phyloP scores from a whole-genome alignment of 2,888 invertebrate species.

The Helicoverpa assulta region DNA sequence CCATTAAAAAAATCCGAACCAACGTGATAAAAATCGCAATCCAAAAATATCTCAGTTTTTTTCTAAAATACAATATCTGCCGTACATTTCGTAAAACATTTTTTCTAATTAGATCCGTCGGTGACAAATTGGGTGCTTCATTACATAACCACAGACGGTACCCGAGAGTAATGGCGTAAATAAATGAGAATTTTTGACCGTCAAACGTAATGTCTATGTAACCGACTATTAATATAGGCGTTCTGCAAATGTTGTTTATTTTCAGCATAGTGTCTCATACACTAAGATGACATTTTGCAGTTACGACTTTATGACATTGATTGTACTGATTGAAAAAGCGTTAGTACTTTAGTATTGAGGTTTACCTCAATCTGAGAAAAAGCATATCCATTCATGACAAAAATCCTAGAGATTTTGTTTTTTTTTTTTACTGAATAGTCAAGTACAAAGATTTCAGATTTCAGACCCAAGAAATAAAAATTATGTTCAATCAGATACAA shows the following conservation, averaged over 20 bases:
- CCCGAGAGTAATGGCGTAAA: conserved; percentile 53
- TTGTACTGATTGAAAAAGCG: too few relatives aligned
- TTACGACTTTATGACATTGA: too few relatives aligned
- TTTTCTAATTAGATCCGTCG: conserved; percentile 41
- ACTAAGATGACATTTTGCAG: too few relatives aligned
- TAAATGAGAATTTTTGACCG: conserved; percentile 53
- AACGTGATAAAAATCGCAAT: too few relatives aligned
- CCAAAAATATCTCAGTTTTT: background rate
- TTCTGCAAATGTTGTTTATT: conserved; percentile 12
- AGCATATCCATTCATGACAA: too few relatives aligned
- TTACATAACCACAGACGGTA: conserved; percentile 44
- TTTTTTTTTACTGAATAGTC: too few relatives aligned
- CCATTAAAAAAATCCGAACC: background rate
- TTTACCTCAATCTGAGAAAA: too few relatives aligned
- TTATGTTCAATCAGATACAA: too few relatives aligned
- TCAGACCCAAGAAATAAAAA: too few relatives aligned
- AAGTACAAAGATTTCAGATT: too few relatives aligned
- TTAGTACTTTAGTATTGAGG: too few relatives aligned
- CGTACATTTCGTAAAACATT: conserved; percentile 34
- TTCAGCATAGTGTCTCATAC: background rate
- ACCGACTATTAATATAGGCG: conserved; percentile 18
- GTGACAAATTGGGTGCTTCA: conserved; percentile 58
- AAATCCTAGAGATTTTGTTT: too few relatives aligned
- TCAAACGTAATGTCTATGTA: conserved; percentile 30
- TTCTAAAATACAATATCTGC: background rate